These are phyloP conservation scores for Leucopternis melanops DNA, from an alignment of 2,113 vertebrate species.

Conservation along the genomic window DNA sequence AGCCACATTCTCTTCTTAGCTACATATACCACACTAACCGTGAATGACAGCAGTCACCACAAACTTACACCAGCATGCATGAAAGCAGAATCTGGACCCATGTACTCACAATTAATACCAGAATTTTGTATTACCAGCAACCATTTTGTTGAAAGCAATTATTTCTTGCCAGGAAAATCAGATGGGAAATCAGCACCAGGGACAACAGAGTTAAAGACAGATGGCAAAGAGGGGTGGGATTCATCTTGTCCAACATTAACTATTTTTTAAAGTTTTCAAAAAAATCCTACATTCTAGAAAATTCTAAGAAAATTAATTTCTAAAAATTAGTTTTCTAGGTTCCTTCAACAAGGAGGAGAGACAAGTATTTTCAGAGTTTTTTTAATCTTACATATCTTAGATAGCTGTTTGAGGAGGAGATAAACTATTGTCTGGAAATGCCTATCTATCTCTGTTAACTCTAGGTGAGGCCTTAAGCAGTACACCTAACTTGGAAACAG, in stretches of 20 bases:
- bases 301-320: background rate
- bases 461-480: background rate
- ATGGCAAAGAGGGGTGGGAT: conserved; percentile 50
- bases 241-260: conserved; percentile 21
- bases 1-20: background rate
- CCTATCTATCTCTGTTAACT: background rate
- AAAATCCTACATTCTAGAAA: background rate
- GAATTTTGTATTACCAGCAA: background rate
- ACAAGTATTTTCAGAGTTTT: background rate
- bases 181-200: conserved; percentile 45
- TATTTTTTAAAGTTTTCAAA: background rate
- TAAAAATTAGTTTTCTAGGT: background rate
- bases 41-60: background rate
- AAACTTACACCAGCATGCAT: background rate
- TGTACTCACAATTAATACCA: background rate
- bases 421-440: background rate
- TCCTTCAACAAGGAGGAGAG: background rate
- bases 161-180: conserved; percentile 49
- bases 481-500: background rate
- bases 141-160: conserved; percentile 14
- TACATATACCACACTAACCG: background rate
- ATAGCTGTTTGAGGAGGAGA: background rate
- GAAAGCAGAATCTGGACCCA: background rate
- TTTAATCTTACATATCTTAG: background rate
- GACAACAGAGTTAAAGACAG: conserved; percentile 56